Conservation (phyloP, 2,113 vertebrate species). For the Dipodomys spectabilis region DNA sequence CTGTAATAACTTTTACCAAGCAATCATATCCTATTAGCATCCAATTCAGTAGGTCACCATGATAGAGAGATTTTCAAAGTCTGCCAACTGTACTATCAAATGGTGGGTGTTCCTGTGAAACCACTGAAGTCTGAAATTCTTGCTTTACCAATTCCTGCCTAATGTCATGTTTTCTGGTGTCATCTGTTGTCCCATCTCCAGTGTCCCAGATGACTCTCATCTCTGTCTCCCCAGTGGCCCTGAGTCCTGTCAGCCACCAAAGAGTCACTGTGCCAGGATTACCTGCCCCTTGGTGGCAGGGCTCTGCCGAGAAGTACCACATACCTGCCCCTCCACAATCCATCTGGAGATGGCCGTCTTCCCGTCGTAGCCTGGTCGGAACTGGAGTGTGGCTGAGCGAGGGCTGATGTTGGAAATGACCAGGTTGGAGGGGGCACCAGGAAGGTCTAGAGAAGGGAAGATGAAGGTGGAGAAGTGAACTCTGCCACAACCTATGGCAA, state of each 20-base stretch:
- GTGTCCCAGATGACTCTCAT: rapidly evolving
- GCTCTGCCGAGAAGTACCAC: not conserved
- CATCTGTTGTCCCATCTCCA: not conserved
- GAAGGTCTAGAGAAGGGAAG: conserved; percentile 88
- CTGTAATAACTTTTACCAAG: no score
- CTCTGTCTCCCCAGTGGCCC: not conserved
- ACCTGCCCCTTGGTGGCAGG: rapidly evolving
- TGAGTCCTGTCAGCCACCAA: rapidly evolving
- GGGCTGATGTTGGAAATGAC: conserved; percentile 97
- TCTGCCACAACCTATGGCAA: not conserved
- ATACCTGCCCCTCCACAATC: conserved; percentile 94
- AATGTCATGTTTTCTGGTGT: rapidly evolving
- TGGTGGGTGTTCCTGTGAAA: not conserved
- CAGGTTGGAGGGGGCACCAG: conserved; percentile 93
- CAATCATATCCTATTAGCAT: not conserved
- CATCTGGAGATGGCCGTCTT: conserved; percentile 93
- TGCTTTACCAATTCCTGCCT: no score
- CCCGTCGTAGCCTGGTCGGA: conserved; percentile 92
- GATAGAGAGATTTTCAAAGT: not conserved
- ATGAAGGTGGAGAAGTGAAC: not conserved
- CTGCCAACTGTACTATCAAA: not conserved
- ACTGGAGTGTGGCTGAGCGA: conserved; percentile 91
- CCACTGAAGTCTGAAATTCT: not conserved
- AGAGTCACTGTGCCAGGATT: not conserved
- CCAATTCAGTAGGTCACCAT: no score